phyloP scores from a whole-genome alignment of 2,888 invertebrate genomes.

The Chloroclysta siterata region DNA sequence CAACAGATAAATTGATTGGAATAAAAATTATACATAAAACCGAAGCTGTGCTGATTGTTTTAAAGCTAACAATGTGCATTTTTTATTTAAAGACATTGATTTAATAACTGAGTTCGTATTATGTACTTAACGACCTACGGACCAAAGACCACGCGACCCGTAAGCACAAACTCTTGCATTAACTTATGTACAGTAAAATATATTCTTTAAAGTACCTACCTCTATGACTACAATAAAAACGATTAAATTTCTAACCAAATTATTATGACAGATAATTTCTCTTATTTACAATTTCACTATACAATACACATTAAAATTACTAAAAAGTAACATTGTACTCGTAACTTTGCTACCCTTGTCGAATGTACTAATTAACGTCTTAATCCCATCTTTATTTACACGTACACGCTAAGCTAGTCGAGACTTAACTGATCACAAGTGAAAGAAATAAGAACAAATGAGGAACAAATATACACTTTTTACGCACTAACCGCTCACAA shows the following conservation, averaged over 20 bases:
- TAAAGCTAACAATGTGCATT: conserved; percentile 80
- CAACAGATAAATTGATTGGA: conserved; percentile 45
- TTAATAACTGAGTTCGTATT: conserved; percentile 50
- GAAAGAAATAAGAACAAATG: conserved; percentile 71
- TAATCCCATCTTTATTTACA: conserved; percentile 71
- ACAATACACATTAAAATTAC: conserved; percentile 78
- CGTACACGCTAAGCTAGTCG: conserved; percentile 74
- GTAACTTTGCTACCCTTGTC: conserved; percentile 74
- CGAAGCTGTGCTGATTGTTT: conserved; percentile 71
- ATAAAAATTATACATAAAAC: conserved; percentile 48
- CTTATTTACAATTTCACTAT: conserved; percentile 84
- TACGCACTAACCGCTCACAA: conserved; percentile 72
- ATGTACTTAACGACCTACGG: neutral
- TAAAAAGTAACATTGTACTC: conserved; percentile 84
- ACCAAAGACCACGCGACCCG: neutral
- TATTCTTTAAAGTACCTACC: conserved; percentile 77
- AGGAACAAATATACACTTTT: conserved; percentile 81
- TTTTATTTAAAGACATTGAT: conserved; percentile 61
- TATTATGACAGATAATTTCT: conserved; percentile 84
- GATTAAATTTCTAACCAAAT: conserved; percentile 80
- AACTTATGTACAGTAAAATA: conserved; percentile 76
- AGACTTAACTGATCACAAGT: conserved; percentile 81
- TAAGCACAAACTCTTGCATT: conserved; percentile 48
- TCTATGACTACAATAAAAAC: conserved; percentile 82
- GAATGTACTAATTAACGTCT: conserved; percentile 70